phyloP scores from a whole-genome alignment of 1,140 invertebrate genomes.

The Bombyx mandarina region DNA sequence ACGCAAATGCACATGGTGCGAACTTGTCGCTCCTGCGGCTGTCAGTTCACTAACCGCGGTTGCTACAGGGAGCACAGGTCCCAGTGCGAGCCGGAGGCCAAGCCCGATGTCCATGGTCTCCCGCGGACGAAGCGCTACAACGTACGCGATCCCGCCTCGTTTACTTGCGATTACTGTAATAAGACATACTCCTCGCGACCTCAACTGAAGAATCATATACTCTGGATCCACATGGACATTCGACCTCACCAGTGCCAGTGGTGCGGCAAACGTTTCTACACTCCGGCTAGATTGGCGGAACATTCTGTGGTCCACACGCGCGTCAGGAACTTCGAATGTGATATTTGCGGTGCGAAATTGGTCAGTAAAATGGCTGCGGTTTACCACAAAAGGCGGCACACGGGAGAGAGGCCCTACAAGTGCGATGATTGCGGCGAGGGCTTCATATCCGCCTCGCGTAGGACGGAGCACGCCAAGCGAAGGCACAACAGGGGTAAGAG shows the following conservation, averaged over 20 bases:
- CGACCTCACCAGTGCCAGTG: conserved; percentile 62
- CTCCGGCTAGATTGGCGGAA: conserved; percentile 54
- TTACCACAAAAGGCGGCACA: conserved; percentile 73
- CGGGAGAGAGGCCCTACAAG: conserved; percentile 82
- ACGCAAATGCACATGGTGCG: conserved; percentile 54
- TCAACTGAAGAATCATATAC: conserved; percentile 60
- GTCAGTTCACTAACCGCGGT: conserved; percentile 45
- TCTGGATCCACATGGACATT: conserved; percentile 67
- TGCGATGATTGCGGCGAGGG: conserved; percentile 78
- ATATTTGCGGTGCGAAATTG: conserved; percentile 59
- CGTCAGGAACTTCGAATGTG: conserved; percentile 60
- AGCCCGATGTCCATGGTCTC: conserved; percentile 31
- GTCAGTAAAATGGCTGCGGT: conserved; percentile 61
- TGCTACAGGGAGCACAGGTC: conserved; percentile 48
- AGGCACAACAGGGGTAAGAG: conserved; percentile 44
- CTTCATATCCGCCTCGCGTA: conserved; percentile 61
- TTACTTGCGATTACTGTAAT: conserved; percentile 58
- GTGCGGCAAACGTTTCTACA: conserved; percentile 64
- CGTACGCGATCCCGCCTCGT: conserved; percentile 47
- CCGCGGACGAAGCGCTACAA: conserved; percentile 41
- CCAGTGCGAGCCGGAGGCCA: conserved; percentile 49
- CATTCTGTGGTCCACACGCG: conserved; percentile 63
- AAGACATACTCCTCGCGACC: conserved; percentile 54
- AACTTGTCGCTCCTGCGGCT: conserved; percentile 42
- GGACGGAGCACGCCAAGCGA: conserved; percentile 54